phyloP scores from a whole-genome alignment of 2,888 invertebrate species.

The Galerucella pusilla region DNA sequence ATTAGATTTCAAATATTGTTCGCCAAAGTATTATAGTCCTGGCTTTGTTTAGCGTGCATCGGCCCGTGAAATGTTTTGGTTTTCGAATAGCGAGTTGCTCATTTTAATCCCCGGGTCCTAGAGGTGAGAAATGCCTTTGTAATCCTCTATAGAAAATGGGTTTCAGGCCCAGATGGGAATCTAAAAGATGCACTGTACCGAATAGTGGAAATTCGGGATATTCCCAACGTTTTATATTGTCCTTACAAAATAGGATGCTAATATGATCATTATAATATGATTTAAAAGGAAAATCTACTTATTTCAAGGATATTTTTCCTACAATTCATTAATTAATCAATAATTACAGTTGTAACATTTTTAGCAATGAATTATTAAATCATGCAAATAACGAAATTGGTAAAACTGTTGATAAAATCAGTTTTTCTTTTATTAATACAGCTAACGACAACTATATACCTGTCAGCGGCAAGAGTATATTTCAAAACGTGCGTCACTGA shows the following conservation, averaged over 20 bases:
- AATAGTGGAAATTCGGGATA: slow-evolving; percentile 5
- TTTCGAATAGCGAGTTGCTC: slow-evolving; percentile 47
- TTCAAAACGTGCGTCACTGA: slow-evolving; percentile 20
- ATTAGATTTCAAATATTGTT: slow-evolving; percentile 19
- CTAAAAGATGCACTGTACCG: slow-evolving; percentile 5
- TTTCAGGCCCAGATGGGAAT: slow-evolving; percentile 9
- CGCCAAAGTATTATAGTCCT: background rate
- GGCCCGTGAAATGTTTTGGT: slow-evolving; percentile 44
- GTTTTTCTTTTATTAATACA: background rate
- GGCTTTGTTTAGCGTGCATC: slow-evolving; percentile 15
- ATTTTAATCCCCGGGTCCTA: slow-evolving; percentile 52
- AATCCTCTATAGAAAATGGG: slow-evolving; percentile 48
- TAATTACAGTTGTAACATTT: no score
- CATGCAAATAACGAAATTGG: no score
- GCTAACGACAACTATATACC: background rate
- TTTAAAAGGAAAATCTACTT: no score
- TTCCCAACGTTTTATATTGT: slow-evolving; percentile 1
- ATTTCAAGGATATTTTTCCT: no score
- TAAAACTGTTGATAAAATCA: no score
- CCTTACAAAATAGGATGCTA: background rate
- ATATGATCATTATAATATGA: no score
- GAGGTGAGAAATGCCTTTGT: slow-evolving; percentile 52
- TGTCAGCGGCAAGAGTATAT: slow-evolving; percentile 21
- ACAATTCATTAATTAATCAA: no score
- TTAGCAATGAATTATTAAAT: no score